Conservation (phyloP, 2,797 vertebrate genomes). For the Hypotaenidia philippensis region DNA sequence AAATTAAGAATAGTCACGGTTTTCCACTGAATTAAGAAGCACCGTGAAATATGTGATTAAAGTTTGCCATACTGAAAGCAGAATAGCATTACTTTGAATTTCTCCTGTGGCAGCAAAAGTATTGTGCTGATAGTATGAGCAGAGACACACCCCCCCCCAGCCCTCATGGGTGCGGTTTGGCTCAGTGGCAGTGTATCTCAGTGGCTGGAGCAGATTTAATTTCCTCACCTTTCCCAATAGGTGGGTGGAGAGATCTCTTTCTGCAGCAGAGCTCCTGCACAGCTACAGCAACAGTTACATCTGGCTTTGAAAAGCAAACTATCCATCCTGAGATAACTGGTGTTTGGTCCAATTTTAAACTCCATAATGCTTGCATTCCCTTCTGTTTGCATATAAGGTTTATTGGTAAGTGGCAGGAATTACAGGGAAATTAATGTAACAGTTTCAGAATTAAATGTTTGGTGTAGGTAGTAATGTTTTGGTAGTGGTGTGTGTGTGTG, state of each 20-base stretch:
- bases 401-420: neutral
- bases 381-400: neutral
- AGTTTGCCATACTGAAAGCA: neutral
- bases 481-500: too few species aligned
- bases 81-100: neutral
- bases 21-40: neutral
- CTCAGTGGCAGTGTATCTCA: neutral
- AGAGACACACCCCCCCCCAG: neutral
- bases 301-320: neutral
- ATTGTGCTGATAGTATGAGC: neutral
- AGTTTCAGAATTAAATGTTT: neutral
- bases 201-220: neutral
- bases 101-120: neutral
- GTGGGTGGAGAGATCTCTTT: neutral
- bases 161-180: fast-evolving
- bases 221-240: neutral
- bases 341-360: neutral
- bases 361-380: neutral
- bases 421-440: neutral
- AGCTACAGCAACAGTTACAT: neutral
- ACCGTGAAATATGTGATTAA: neutral
- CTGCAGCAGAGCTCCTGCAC: neutral
- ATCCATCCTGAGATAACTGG: neutral
- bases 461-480: neutral
- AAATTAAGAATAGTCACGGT: neutral